Evolutionary conservation across 2,113 vertebrate genomes (phyloP).

Genomic region (Podilymbus podiceps): DNA sequence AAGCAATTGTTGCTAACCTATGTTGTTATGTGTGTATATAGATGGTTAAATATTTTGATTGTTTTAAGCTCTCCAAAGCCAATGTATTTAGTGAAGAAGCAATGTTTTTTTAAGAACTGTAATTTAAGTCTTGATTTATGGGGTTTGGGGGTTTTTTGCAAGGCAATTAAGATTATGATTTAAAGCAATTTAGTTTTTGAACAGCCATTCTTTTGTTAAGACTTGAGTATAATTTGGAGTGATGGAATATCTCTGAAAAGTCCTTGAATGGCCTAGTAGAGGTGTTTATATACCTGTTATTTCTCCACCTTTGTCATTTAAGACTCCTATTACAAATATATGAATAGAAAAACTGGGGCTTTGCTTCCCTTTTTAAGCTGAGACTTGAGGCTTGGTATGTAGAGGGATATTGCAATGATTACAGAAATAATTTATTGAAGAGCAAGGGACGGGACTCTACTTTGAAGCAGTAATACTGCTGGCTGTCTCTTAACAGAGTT

Average conservation of each 20-base stretch:
- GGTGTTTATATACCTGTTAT: neutral
- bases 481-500: neutral
- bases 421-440: neutral
- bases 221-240: neutral
- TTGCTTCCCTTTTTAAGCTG: neutral
- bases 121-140: neutral
- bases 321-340: neutral
- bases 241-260: neutral
- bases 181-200: neutral
- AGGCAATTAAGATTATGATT: neutral
- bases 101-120: neutral
- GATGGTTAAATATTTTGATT: neutral
- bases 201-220: neutral
- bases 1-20: neutral
- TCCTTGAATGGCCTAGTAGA: neutral
- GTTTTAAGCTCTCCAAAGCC: neutral
- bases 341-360: neutral
- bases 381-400: neutral
- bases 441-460: neutral
- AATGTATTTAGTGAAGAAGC: neutral
- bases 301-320: neutral
- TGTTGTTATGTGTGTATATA: neutral
- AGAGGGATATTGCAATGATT: neutral
- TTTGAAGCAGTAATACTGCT: neutral
- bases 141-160: neutral